A percentile compares a stretch with the other conserved stretches of the same genome.
phyloP scores from a whole-genome alignment of 2,113 vertebrate genomes.

The Cervus canadensis region DNA sequence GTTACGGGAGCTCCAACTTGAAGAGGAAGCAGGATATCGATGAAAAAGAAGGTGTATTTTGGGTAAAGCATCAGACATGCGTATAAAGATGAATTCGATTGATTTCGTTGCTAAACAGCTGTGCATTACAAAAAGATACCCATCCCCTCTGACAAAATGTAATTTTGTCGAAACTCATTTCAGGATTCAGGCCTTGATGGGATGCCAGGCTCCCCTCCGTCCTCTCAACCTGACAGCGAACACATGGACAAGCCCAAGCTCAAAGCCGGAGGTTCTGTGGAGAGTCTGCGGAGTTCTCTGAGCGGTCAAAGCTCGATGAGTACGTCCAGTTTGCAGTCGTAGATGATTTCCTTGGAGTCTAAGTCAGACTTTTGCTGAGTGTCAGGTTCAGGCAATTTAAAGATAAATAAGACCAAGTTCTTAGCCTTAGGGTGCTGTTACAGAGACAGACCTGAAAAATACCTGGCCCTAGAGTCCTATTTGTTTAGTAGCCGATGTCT shows the following conservation, averaged over 20 bases:
- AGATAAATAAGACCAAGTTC: background rate
- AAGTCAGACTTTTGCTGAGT: background rate
- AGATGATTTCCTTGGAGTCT: background rate
- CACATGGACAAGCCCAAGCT: constrained; percentile 95
- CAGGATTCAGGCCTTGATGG: constrained; percentile 89
- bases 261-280: constrained; percentile 95
- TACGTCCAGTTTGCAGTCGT: constrained; percentile 74
- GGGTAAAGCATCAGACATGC: background rate
- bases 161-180: constrained; percentile 44
- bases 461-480: fast-evolving
- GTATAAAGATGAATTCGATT: background rate
- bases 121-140: background rate
- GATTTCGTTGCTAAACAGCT: background rate
- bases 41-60: background rate
- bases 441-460: background rate
- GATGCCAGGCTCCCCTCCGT: constrained; percentile 85
- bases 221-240: constrained; percentile 85
- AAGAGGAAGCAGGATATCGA: background rate
- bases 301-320: constrained; percentile 99
- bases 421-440: too few relatives aligned
- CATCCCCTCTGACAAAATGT: background rate
- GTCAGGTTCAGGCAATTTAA: background rate
- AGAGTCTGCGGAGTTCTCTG: constrained; percentile 96
- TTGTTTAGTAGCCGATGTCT: background rate
- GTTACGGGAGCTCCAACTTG: background rate